These are phyloP conservation scores for Donacobius atricapilla DNA, from an alignment of 2,113 vertebrate species.

Conservation along the genomic window DNA sequence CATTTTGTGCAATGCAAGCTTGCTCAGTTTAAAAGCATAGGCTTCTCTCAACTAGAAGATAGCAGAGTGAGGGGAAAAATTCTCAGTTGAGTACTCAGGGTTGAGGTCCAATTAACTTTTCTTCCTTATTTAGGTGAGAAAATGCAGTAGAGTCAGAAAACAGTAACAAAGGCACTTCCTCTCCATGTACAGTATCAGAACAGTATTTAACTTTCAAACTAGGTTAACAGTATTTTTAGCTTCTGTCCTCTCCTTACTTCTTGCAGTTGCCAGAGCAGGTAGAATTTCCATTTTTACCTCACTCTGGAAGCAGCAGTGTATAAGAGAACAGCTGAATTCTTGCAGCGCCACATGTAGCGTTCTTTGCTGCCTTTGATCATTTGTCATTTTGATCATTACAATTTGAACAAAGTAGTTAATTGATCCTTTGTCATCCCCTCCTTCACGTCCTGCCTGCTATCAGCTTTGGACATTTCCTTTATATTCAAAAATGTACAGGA, in stretches of 20 bases:
- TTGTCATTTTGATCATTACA: conserved; percentile 41
- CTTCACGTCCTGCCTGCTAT: neutral
- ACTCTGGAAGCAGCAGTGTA: neutral
- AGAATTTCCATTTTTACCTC: conserved; percentile 7
- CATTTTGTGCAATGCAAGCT: neutral
- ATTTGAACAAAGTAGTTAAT: conserved; percentile 41
- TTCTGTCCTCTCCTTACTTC: neutral
- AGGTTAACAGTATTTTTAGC: conserved; percentile 15
- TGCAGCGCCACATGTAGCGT: neutral
- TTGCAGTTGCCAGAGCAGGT: neutral
- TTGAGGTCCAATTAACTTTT: neutral
- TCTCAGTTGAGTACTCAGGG: neutral
- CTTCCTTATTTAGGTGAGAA: neutral
- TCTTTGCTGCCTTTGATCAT: conserved; percentile 49
- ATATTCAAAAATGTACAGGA: neutral
- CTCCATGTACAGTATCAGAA: neutral
- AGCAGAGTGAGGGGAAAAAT: neutral
- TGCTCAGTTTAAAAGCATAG: neutral
- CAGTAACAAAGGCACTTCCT: neutral
- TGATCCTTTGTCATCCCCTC: conserved; percentile 26
- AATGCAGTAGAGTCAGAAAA: neutral
- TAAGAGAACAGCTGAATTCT: conserved; percentile 3
- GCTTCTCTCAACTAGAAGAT: neutral
- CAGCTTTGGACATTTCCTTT: neutral
- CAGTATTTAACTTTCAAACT: conserved; percentile 5